phyloP scores from a whole-genome alignment of 2,888 invertebrate species.

The Chymomyza fuscimana region DNA sequence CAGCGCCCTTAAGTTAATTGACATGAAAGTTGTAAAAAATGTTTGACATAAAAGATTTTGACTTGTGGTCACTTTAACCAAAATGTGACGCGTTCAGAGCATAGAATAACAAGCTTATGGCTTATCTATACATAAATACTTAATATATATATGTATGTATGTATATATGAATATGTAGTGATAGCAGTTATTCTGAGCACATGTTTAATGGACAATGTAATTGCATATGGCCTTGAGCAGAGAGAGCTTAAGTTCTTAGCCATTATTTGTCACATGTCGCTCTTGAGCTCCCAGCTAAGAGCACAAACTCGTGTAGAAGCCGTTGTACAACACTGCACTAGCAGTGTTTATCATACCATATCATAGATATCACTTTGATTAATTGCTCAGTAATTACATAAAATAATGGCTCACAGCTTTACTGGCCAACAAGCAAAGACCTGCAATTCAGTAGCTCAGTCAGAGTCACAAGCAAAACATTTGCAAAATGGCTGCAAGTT shows the following conservation, averaged over 20 bases:
- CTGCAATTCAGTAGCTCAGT: slow-evolving; percentile 22
- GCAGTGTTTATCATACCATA: neutral
- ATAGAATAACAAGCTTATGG: neutral
- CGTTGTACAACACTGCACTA: neutral
- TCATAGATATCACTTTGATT: slow-evolving; percentile 6
- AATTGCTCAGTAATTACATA: neutral
- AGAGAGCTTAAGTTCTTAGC: neutral
- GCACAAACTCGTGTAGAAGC: neutral
- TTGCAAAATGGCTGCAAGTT: slow-evolving; percentile 30
- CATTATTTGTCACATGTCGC: neutral
- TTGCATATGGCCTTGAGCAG: neutral
- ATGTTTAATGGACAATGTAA: neutral
- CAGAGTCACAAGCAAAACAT: slow-evolving; percentile 33
- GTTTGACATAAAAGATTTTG: neutral
- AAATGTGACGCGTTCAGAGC: neutral
- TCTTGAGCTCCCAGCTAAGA: neutral
- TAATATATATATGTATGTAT: no score
- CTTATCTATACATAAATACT: neutral
- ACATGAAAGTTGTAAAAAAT: neutral
- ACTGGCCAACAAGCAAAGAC: neutral
- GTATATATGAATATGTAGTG: neutral
- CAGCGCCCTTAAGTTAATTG: no score
- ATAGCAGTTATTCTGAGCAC: neutral
- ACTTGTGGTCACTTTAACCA: neutral
- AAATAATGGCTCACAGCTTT: neutral